These are phyloP conservation scores for Helicoverpa armigera DNA, from an alignment of 1,140 invertebrate genomes.

Conservation along the genomic window DNA sequence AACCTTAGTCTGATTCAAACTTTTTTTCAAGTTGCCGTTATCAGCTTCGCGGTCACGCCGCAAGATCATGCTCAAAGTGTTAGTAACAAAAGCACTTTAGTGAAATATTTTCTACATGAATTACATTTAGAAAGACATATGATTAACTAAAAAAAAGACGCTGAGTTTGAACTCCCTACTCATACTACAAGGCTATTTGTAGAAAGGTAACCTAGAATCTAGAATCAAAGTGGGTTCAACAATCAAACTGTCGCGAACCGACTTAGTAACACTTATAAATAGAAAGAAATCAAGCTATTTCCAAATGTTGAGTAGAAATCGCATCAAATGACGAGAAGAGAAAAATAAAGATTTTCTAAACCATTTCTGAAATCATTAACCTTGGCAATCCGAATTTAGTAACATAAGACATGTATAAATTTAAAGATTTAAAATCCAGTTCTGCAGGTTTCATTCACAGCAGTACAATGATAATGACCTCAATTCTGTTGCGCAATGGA, in stretches of 20 bases:
- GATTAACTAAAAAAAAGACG: too few relatives aligned
- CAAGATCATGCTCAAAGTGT: not conserved
- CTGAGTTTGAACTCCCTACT: too few relatives aligned
- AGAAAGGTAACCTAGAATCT: too few relatives aligned
- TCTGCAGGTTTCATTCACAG: slow-evolving; percentile 18
- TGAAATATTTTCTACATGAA: not conserved
- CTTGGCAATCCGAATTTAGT: not conserved
- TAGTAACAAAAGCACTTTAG: not conserved
- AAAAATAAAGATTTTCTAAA: not conserved
- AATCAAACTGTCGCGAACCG: too few relatives aligned
- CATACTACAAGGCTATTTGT: too few relatives aligned
- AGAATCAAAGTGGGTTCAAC: too few relatives aligned
- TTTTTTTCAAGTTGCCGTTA: slow-evolving; percentile 11
- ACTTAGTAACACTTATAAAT: not conserved
- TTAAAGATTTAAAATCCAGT: slow-evolving; percentile 32
- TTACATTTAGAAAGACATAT: too few relatives aligned
- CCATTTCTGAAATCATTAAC: not conserved
- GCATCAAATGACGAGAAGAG: not conserved
- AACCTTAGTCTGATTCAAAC: slow-evolving; percentile 25
- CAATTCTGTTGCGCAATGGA: slow-evolving; percentile 11
- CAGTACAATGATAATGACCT: slow-evolving; percentile 35
- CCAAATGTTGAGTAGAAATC: not conserved
- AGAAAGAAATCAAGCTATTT: not conserved
- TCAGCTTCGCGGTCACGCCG: slow-evolving; percentile 7
- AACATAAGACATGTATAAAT: not conserved